phyloP scores from a whole-genome alignment of 2,797 vertebrate species.

The Mormyrus proboscirostris region DNA sequence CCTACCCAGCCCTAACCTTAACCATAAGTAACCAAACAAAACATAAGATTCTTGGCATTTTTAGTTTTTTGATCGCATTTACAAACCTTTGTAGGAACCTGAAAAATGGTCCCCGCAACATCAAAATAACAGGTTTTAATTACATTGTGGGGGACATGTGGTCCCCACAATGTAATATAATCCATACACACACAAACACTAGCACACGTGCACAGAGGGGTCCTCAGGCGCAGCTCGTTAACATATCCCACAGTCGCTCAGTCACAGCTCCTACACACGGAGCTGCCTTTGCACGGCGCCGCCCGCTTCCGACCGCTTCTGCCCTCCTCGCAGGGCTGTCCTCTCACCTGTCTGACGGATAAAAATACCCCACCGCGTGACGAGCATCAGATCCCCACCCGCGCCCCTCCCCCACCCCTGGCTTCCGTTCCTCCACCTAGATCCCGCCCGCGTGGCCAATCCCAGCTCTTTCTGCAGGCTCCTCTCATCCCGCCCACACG shows the following conservation, averaged over 20 bases:
- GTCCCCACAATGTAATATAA: neutral
- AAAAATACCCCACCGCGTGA: slow-evolving; percentile 13
- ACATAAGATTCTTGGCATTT: too few relatives aligned
- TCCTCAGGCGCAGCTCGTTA: neutral
- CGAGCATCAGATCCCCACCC: neutral
- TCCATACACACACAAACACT: neutral
- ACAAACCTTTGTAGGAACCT: neutral
- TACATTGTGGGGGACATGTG: neutral
- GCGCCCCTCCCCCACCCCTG: neutral
- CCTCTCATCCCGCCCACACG: neutral
- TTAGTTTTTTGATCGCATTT: neutral
- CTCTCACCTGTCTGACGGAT: slow-evolving; percentile 20
- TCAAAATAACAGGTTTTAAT: neutral
- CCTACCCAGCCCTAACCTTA: neutral
- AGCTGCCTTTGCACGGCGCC: neutral
- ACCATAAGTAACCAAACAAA: neutral
- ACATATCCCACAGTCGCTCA: neutral
- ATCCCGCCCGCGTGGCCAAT: neutral
- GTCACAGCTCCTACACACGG: neutral
- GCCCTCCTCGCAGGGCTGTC: neutral
- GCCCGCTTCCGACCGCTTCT: neutral
- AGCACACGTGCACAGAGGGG: neutral
- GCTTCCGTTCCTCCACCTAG: neutral
- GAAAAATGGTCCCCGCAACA: neutral
- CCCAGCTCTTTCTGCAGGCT: neutral